A percentile compares a stretch with the other conserved stretches of the same genome.
phyloP scores from a whole-genome alignment of 2,113 vertebrate genomes.

The Dendrocopos noguchii region DNA sequence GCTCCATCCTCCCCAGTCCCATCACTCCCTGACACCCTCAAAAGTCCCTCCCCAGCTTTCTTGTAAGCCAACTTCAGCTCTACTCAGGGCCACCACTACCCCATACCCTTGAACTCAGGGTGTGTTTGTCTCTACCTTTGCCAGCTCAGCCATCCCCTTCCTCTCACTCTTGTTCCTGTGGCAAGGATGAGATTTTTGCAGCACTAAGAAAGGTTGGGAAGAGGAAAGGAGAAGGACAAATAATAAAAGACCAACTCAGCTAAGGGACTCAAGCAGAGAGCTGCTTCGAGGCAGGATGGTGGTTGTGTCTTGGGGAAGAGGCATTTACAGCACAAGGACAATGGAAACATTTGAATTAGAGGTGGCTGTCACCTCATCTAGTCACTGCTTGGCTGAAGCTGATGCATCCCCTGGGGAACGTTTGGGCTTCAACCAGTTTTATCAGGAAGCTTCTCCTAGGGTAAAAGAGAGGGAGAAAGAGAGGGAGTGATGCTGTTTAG shows the following conservation, averaged over 20 bases:
- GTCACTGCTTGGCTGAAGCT: background rate
- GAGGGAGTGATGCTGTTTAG: background rate
- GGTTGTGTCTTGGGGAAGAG: background rate
- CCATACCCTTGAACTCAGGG: too few species aligned
- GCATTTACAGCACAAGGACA: background rate
- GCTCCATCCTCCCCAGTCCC: too few species aligned
- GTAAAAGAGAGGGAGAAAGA: background rate
- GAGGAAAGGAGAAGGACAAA: background rate
- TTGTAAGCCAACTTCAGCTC: too few species aligned
- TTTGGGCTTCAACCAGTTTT: background rate
- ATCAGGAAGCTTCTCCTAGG: background rate
- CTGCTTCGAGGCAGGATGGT: background rate
- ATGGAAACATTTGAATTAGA: background rate
- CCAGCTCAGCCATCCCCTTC: background rate
- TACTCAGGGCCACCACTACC: too few species aligned
- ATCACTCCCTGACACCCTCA: too few species aligned
- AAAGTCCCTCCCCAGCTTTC: too few species aligned
- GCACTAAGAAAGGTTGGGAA: background rate
- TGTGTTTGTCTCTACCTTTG: background rate
- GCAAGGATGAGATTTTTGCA: background rate
- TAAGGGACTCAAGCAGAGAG: background rate
- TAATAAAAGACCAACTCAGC: background rate
- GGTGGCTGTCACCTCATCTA: background rate
- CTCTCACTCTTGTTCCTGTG: background rate
- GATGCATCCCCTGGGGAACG: background rate